Evolutionary conservation across 2,888 invertebrate genomes (phyloP).

Genomic region (Thymelicus sylvestris): DNA sequence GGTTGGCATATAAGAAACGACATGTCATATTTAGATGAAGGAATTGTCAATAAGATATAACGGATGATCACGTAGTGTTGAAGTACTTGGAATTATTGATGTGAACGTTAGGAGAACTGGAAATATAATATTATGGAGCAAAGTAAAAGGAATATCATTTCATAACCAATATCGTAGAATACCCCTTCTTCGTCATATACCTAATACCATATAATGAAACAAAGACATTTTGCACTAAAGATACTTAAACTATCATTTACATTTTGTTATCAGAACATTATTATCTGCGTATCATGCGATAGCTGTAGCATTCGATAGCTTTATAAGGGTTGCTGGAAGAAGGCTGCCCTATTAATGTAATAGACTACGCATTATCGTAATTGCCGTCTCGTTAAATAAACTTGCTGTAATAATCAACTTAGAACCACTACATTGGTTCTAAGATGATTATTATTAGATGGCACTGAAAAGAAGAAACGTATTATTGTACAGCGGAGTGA

Average conservation of each 20-base stretch:
- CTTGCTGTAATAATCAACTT: slow-evolving; percentile 26
- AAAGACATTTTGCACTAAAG: not conserved
- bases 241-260: slow-evolving; percentile 12
- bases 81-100: no score
- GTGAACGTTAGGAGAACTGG: no score
- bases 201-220: no score
- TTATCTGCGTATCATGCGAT: slow-evolving; percentile 23
- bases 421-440: slow-evolving; percentile 10
- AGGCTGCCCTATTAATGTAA: slow-evolving; percentile 28
- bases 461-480: not conserved
- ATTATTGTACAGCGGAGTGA: no score
- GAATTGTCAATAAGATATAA: no score
- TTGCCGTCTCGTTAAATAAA: slow-evolving; percentile 19
- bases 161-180: no score
- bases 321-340: slow-evolving; percentile 25
- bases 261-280: slow-evolving; percentile 23
- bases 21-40: no score
- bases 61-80: no score
- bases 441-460: not conserved
- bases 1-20: no score
- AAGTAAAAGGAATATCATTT: no score
- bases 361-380: slow-evolving; percentile 24
- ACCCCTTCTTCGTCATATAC: no score
- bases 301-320: slow-evolving; percentile 18
- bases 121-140: no score